Evolutionary conservation across 2,888 invertebrate species (phyloP), one percentile per base, ranked within the genome.

Genomic region (Pterostichus niger): DNA sequence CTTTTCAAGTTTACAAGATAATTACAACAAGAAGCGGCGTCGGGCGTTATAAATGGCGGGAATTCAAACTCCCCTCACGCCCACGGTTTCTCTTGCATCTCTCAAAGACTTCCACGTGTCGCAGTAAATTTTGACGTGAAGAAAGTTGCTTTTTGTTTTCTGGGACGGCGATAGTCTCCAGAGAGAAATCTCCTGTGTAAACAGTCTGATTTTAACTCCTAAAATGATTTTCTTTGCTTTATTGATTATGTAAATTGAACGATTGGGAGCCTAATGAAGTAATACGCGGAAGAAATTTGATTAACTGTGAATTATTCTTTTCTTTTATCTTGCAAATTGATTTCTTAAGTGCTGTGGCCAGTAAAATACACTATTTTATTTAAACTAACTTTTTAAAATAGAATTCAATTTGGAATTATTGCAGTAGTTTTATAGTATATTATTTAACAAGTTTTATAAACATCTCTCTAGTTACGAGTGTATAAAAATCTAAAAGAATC

Each of bases 1-100:
- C 80, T 68, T 80, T 80, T 71, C 68, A 80, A 80, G 68, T 80
- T 80, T 80, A 80, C 80, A 80, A 80, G 80, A 80, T 80, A 80
- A 80, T 80, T 71, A 80, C 80, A 68, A 80, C 52, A 71, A 80
- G 80, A 52, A 80, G 44, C 75, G 71, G 44, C 71, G 71, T 71
- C 71, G 71, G n/a, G n/a, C 7, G 76, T 77, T 56, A 77, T 77
- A 78, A 78, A 78, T 78, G 78, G 78, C 56, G 61, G 61, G 40
- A 56, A 17, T 71, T 40, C 33, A 15, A 17, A 52, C 31, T 6
- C 75, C 52, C 46, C 13, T 52, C 49, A 52, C 11, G 15, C n/a
- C 7, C 46, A 9, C 31, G 59, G 24, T 59, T 56, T 13, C 24
- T 56, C 13, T 56, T 17, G 56, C 13, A 9, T 17, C 56, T 9